phyloP scores from a whole-genome alignment of 2,888 invertebrate species.

The Drosophila ustulata region DNA sequence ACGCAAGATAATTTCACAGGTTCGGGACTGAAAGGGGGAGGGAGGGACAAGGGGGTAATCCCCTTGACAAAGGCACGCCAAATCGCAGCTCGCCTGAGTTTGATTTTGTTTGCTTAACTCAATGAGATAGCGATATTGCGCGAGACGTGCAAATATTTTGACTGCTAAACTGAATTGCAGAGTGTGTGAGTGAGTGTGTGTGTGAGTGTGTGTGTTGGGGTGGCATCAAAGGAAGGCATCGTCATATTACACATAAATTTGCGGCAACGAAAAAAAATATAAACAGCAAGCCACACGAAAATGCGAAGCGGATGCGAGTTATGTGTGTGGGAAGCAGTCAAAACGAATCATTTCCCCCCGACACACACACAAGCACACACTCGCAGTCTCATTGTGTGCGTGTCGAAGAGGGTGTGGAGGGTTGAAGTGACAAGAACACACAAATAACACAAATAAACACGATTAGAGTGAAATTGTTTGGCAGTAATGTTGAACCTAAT shows the following conservation, averaged over 20 bases:
- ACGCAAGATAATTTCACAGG: constrained; percentile 40
- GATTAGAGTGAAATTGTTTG: constrained; percentile 67
- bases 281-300: constrained; percentile 54
- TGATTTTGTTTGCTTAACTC: constrained; percentile 69
- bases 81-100: constrained; percentile 37
- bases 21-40: background rate
- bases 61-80: constrained; percentile 16
- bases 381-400: background rate
- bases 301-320: constrained; percentile 68
- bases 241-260: constrained; percentile 56
- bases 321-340: constrained; percentile 62
- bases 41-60: background rate
- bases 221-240: constrained; percentile 32
- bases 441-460: constrained; percentile 57
- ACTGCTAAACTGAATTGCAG: constrained; percentile 54
- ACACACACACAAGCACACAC: constrained; percentile 6
- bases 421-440: constrained; percentile 45
- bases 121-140: constrained; percentile 55
- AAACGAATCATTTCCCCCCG: constrained; percentile 53
- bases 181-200: background rate
- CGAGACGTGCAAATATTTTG: constrained; percentile 55
- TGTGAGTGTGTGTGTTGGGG: background rate
- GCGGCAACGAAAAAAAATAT: background rate
- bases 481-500: constrained; percentile 64
- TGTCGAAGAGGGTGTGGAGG: constrained; percentile 2